Evolutionary conservation across 2,113 vertebrate species (phyloP).

Genomic region (Passer montanus): DNA sequence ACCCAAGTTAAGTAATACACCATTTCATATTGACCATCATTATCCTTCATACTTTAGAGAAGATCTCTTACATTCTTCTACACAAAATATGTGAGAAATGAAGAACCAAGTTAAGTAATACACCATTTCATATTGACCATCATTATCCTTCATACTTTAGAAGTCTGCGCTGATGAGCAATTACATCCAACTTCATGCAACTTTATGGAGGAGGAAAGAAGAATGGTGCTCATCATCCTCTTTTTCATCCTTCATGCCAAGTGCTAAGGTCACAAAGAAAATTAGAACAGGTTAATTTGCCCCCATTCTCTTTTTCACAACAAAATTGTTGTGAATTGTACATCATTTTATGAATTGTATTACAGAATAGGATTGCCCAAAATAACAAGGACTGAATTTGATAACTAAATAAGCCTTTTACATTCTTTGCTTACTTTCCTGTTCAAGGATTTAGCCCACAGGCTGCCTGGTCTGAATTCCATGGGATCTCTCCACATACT

Average conservation of each 20-base stretch:
- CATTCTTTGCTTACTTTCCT: not conserved
- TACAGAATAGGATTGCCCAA: not conserved
- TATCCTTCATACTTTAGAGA: not conserved
- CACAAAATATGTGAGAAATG: not conserved
- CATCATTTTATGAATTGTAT: not conserved
- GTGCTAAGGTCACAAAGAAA: not conserved
- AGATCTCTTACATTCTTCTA: no score
- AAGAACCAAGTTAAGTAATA: not conserved
- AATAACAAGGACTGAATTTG: not conserved
- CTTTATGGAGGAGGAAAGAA: not conserved
- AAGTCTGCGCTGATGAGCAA: not conserved
- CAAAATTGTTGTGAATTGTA: not conserved
- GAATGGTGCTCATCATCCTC: not conserved
- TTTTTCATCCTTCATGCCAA: not conserved
- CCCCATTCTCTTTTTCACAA: not conserved
- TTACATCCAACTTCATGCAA: not conserved
- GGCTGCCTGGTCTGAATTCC: not conserved
- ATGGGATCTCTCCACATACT: not conserved
- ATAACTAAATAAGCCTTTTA: not conserved
- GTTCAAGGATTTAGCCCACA: not conserved
- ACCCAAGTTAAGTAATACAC: not conserved
- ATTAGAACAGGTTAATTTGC: not conserved
- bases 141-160: not conserved
- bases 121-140: not conserved
- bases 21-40: not conserved